These are phyloP conservation scores for Hirtodrosophila alboralis DNA, from an alignment of 2,888 invertebrate species.

Conservation along the genomic window DNA sequence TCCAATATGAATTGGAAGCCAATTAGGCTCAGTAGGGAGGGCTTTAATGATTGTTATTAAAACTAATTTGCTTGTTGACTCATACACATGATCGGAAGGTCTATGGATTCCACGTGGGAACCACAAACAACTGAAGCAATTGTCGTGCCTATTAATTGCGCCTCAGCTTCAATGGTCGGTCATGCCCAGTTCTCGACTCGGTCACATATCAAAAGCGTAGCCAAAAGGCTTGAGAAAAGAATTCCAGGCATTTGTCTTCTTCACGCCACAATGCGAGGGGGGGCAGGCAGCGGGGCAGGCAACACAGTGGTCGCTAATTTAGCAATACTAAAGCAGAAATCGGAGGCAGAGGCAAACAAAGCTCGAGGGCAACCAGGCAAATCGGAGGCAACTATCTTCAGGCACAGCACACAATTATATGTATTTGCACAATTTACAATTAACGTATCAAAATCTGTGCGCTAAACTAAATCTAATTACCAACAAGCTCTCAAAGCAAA, in stretches of 20 bases:
- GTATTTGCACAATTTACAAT: conserved; percentile 76
- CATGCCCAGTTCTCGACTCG: conserved; percentile 38
- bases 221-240: conserved; percentile 78
- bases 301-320: conserved; percentile 57
- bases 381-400: conserved; percentile 51
- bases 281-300: conserved; percentile 19
- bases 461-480: conserved; percentile 77
- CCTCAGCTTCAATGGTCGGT: conserved; percentile 31
- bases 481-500: conserved; percentile 28
- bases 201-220: conserved; percentile 73
- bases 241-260: conserved; percentile 74
- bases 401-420: conserved; percentile 67
- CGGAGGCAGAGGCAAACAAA: conserved; percentile 11
- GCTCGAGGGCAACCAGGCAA: conserved; percentile 55
- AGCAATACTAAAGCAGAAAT: conserved; percentile 68
- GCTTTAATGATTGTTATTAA: conserved; percentile 61
- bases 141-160: conserved; percentile 67
- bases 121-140: conserved; percentile 34
- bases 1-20: conserved; percentile 59
- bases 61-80: conserved; percentile 38
- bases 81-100: conserved; percentile 10
- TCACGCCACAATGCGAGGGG: conserved; percentile 57
- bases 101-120: conserved; percentile 64
- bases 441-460: conserved; percentile 75
- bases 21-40: conserved; percentile 56